Evolutionary conservation across 1,140 invertebrate species (phyloP).

Genomic region (Sweltsa coloradensis): DNA sequence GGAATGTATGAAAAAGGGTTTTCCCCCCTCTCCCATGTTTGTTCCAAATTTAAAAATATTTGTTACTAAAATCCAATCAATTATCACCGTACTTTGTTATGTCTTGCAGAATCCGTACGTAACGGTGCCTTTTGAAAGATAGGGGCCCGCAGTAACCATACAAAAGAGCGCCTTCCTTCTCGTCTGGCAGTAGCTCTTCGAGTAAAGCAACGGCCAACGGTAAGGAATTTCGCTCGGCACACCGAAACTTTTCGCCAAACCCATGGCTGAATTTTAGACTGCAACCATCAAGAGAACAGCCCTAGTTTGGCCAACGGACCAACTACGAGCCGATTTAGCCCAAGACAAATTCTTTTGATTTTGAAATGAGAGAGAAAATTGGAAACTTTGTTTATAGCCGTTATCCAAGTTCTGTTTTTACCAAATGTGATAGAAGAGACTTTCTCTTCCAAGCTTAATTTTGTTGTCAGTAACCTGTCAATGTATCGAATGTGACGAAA

Average conservation of each 20-base stretch:
- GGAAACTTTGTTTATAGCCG: too few species aligned
- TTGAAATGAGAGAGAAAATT: too few species aligned
- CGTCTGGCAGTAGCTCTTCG: constrained; percentile 17
- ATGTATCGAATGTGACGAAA: too few species aligned
- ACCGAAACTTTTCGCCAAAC: constrained; percentile 48
- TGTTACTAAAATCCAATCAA: too few species aligned
- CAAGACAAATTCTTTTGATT: constrained; percentile 43
- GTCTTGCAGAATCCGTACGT: constrained; percentile 75
- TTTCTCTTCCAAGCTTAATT: too few species aligned
- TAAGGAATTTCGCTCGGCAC: constrained; percentile 29
- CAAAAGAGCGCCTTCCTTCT: constrained; percentile 24
- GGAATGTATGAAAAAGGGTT: too few species aligned
- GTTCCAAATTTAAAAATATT: too few species aligned
- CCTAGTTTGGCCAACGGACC: constrained; percentile 38
- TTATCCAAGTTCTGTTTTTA: too few species aligned
- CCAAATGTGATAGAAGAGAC: too few species aligned
- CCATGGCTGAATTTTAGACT: constrained; percentile 60
- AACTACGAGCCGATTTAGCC: constrained; percentile 40
- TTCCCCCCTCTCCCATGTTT: too few species aligned
- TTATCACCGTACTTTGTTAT: too few species aligned
- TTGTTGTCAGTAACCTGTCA: too few species aligned
- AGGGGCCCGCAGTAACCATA: constrained; percentile 24
- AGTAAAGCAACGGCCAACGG: background rate
- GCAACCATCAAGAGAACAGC: constrained; percentile 67
- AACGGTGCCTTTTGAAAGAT: constrained; percentile 62